Base-by-base conservation (phyloP, 2,797 vertebrate species). In the Rhinoraja longicauda region DNA sequence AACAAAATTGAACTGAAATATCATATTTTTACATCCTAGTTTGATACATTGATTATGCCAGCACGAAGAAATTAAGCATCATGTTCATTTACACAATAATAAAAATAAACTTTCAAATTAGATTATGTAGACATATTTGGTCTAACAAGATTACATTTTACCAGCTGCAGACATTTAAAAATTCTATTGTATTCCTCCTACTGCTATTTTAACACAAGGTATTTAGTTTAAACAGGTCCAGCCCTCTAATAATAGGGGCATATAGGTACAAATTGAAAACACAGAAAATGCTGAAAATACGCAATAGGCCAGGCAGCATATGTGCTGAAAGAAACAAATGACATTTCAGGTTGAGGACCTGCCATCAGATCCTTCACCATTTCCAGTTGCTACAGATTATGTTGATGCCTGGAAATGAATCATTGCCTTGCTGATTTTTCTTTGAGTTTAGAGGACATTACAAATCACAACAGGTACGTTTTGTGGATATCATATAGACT, bases 401-500 rank as follows among this genome's bases (percentile, higher is more conserved):
- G 17, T 24, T 26, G 12, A 32, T 59, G 53, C 8, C 26, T 62
- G 57, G 57, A 13, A 64, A 29, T 32, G 57, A 62, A 86, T 32
- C 10, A 57, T 32, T 57, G 62, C 57, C 10, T 62, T 86, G 8
- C 45, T 57, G 57, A n/a, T 62, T 59, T 59, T 64, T 59, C 57
- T 62, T 36, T 19, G 4, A 32, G 39, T 36, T 53, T 62, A 88
- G 13, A 88, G 53, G 17, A 36, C 59, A 88, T 24, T 19, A 36
- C 64, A 62, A 36, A 67, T 6, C 8, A 36, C 2, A 88, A 53
- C 62, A 64, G 84, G 4, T 29, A 86, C 32, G 84, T 39, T 17
- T 67, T 88, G 64, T 67, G 84, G n/a, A 39, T 88, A 84, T 67
- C 62, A 67, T 32, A 88, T n/a, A 62, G 57, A 62, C 82, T 62